Percentiles rank a stretch among this genome's conserved stretches.
phyloP scores from a whole-genome alignment of 37 sponge, comb jelly and placozoan species.

The Theonella swinhoei region DNA sequence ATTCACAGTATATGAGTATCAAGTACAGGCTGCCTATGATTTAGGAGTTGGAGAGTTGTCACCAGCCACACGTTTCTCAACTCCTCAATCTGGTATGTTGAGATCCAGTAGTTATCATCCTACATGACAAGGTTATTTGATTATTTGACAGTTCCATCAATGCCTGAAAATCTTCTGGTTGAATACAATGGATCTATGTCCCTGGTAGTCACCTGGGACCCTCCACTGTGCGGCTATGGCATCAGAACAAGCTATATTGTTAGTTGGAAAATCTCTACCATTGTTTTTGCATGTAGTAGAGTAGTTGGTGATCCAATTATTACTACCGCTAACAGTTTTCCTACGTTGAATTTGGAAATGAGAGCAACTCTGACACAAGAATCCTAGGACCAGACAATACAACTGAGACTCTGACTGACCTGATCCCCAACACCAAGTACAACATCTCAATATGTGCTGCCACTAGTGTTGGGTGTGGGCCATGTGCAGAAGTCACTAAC shows the following conservation, averaged over 20 bases:
- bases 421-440: slow-evolving; percentile 35
- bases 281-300: neutral
- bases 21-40: slow-evolving; percentile 21
- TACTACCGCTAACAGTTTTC: neutral
- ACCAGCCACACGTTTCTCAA: slow-evolving; percentile 5
- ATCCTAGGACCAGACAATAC: neutral
- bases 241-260: slow-evolving; percentile 24
- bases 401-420: neutral
- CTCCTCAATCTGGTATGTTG: slow-evolving; percentile 36
- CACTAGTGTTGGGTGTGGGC: slow-evolving; percentile 22
- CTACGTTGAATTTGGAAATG: neutral
- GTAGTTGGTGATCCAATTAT: too few species aligned
- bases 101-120: too few species aligned
- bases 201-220: slow-evolving; percentile 31
- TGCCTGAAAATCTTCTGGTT: slow-evolving; percentile 1
- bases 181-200: slow-evolving; percentile 12
- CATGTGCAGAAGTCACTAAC: neutral
- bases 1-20: slow-evolving; percentile 29
- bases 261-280: neutral
- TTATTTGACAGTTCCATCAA: slow-evolving; percentile 24
- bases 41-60: slow-evolving; percentile 35
- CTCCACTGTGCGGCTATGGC: slow-evolving; percentile 50
- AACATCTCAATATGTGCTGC: slow-evolving; percentile 17
- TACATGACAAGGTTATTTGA: neutral
- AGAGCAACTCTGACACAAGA: neutral